These are phyloP conservation scores for Drosophila cognata DNA, from an alignment of 2,888 invertebrate genomes.

Conservation along the genomic window DNA sequence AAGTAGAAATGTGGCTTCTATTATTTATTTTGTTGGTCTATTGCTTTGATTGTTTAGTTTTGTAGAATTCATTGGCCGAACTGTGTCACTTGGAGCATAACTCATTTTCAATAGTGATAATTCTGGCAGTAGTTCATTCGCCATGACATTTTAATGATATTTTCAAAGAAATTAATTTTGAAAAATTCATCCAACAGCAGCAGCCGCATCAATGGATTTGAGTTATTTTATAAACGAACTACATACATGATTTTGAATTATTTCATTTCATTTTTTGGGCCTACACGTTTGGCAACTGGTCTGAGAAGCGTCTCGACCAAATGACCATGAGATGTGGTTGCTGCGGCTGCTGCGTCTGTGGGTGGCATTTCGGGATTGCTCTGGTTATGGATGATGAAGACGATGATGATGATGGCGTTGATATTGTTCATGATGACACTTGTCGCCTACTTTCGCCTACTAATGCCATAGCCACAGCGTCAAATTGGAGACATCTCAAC, in stretches of 20 bases:
- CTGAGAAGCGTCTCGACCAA: constrained; percentile 41
- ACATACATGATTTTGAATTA: constrained; percentile 61
- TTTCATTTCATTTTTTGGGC: constrained; percentile 33
- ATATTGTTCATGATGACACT: constrained; percentile 55
- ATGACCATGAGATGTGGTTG: constrained; percentile 25
- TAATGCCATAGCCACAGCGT: constrained; percentile 52
- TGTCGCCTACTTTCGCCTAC: constrained; percentile 55
- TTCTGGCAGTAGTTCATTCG: constrained; percentile 26
- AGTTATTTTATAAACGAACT: constrained; percentile 52
- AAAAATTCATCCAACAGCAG: constrained; percentile 31
- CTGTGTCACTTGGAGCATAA: constrained; percentile 20
- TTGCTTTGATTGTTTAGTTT: not conserved
- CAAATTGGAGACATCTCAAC: constrained; percentile 61
- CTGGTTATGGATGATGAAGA: constrained; percentile 1
- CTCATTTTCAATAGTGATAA: constrained; percentile 38
- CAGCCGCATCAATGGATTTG: constrained; percentile 39
- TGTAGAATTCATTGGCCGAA: not conserved
- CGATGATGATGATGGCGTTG: not conserved
- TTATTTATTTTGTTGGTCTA: not conserved
- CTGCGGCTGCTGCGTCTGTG: constrained; percentile 34
- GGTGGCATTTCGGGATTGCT: constrained; percentile 66
- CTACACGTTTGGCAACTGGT: constrained; percentile 61
- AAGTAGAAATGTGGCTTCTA: not conserved
- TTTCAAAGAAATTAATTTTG: constrained; percentile 57
- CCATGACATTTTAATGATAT: constrained; percentile 58